Percentiles rank a stretch among this genome's conserved stretches.
Evolutionary conservation across 2,113 vertebrate species (phyloP).

Genomic region (Scytalopus superciliaris): DNA sequence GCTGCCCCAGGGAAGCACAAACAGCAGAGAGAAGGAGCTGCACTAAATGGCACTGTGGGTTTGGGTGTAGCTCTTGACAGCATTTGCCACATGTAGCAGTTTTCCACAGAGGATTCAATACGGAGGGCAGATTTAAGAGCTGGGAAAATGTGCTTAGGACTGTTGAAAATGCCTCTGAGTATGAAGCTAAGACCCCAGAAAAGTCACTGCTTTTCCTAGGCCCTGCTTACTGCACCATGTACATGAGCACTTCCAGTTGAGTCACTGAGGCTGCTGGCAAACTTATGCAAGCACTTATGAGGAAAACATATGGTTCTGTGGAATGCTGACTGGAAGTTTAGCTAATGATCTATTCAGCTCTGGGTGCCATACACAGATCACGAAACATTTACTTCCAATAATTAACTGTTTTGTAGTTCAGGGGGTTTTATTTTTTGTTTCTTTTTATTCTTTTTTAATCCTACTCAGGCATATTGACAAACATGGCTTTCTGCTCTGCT

Average conservation of each 20-base stretch:
- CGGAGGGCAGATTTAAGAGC: neutral
- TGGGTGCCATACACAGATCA: neutral
- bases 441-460: slow-evolving; percentile 32
- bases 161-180: neutral
- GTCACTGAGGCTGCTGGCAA: neutral
- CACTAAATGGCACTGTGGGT: neutral
- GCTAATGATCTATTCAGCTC: slow-evolving; percentile 46
- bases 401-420: slow-evolving; percentile 27
- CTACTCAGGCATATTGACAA: slow-evolving; percentile 42
- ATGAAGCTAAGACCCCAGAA: neutral
- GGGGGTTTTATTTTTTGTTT: neutral
- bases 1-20: neutral
- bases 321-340: slow-evolving; percentile 38
- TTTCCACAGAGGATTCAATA: neutral
- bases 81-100: neutral
- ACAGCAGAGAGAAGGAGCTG: neutral
- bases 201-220: neutral
- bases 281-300: neutral
- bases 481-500: slow-evolving; percentile 5
- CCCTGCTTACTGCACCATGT: neutral
- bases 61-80: neutral
- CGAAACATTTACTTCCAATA: slow-evolving; percentile 40
- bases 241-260: neutral
- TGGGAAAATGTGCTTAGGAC: neutral
- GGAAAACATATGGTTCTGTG: neutral